phyloP scores from a whole-genome alignment of 2,113 vertebrate species.

The Ptilorrhoa leucosticta region DNA sequence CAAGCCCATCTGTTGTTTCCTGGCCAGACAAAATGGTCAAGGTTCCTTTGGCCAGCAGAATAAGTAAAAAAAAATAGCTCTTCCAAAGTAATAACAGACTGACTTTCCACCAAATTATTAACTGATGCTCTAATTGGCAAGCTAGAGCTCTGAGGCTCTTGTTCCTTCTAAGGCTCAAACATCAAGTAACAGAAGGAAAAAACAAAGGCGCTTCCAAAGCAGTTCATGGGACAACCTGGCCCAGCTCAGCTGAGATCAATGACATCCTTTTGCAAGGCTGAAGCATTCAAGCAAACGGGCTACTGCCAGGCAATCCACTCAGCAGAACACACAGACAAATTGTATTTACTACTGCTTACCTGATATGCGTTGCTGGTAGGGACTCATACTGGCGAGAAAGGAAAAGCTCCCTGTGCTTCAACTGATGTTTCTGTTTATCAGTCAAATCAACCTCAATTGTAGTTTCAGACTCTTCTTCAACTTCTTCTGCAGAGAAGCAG shows the following conservation, averaged over 20 bases:
- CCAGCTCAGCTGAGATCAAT: background rate
- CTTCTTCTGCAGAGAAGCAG: slow-evolving; percentile 84
- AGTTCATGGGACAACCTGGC: background rate
- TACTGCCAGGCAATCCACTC: background rate
- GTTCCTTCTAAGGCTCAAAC: background rate
- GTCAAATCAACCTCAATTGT: slow-evolving; percentile 87
- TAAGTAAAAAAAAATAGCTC: background rate
- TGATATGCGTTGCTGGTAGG: slow-evolving; percentile 92
- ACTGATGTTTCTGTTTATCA: slow-evolving; percentile 97
- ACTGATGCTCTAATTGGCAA: background rate
- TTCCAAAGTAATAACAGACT: background rate
- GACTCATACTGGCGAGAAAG: slow-evolving; percentile 95
- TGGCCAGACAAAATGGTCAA: background rate
- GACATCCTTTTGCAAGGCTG: background rate
- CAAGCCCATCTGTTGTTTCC: background rate
- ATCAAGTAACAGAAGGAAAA: background rate
- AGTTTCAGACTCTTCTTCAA: slow-evolving; percentile 94
- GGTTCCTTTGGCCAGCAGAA: background rate
- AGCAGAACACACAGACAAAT: background rate
- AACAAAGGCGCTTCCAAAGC: background rate
- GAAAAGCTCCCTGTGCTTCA: slow-evolving; percentile 95
- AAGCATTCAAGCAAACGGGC: background rate
- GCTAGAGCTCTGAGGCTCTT: background rate
- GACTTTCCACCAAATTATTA: background rate
- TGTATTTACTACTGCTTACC: slow-evolving; percentile 68